A percentile compares a stretch with the other conserved stretches of the same genome.
Evolutionary conservation across 2,797 vertebrate species (phyloP).

Genomic region (Distichodus sexfasciatus): DNA sequence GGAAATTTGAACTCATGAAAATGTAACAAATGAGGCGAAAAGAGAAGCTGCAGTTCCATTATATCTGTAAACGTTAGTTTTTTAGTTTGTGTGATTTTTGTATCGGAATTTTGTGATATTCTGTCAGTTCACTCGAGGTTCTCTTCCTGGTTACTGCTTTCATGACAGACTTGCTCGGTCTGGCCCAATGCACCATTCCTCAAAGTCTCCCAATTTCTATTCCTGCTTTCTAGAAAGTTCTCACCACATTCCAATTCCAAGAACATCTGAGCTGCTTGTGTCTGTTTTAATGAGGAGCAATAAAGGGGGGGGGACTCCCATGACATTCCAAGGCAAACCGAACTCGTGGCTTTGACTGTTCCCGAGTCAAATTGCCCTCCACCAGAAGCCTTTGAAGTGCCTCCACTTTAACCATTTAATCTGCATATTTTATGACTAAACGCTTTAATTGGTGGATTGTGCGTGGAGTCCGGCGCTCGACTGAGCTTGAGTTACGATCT

Average conservation of each 20-base stretch:
- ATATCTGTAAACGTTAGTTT: too few species aligned
- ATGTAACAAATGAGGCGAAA: too few species aligned
- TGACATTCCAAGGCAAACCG: constrained; percentile 57
- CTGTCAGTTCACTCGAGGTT: not conserved
- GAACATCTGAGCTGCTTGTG: constrained; percentile 45
- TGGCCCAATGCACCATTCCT: not conserved
- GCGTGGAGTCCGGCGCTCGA: constrained; percentile 57
- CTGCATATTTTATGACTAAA: constrained; percentile 71
- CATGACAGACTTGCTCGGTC: not conserved
- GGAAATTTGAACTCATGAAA: too few species aligned
- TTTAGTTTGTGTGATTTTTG: too few species aligned
- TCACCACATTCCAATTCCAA: too few species aligned
- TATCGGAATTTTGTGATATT: too few species aligned
- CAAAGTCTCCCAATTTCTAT: constrained; percentile 29
- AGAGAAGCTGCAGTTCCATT: too few species aligned
- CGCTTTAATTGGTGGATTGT: constrained; percentile 70
- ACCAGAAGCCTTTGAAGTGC: constrained; percentile 67
- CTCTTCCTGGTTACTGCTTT: not conserved
- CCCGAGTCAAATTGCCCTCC: constrained; percentile 55
- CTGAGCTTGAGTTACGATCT: constrained; percentile 61
- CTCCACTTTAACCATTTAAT: constrained; percentile 71
- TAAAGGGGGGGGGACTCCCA: constrained; percentile 20
- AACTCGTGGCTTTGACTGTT: constrained; percentile 60
- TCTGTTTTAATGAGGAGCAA: constrained; percentile 53
- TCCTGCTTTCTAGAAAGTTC: constrained; percentile 53